A percentile compares a stretch with the other conserved stretches of the same genome.
These are phyloP conservation scores for Propithecus coquereli DNA, from an alignment of 2,113 vertebrate genomes.

Conservation along the genomic window DNA sequence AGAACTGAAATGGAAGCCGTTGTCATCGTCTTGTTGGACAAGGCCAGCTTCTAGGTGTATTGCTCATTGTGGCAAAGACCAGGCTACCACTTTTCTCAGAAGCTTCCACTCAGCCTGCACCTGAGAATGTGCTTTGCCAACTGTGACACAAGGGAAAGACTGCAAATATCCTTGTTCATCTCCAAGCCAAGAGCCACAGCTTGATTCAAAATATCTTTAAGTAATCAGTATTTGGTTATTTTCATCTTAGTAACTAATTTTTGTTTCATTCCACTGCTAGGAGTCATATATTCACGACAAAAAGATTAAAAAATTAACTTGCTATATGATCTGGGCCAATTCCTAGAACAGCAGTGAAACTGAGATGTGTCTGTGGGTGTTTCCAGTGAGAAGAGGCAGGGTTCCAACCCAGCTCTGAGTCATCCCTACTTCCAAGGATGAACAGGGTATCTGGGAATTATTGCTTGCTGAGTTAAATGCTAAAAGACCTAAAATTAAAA, in stretches of 20 bases:
- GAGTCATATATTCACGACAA: not conserved
- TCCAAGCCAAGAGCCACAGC: not conserved
- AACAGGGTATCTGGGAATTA: not conserved
- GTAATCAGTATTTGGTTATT: not conserved
- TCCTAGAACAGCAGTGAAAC: not conserved
- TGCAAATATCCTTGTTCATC: not conserved
- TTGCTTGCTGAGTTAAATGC: not conserved
- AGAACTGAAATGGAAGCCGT: not conserved
- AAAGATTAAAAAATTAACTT: not conserved
- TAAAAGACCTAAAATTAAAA: not conserved
- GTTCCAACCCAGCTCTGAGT: slow-evolving; percentile 9
- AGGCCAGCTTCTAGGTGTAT: not conserved
- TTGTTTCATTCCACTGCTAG: not conserved
- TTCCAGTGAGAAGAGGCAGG: not conserved
- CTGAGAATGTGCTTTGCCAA: not conserved
- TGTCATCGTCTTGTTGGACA: not conserved
- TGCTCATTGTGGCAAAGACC: not conserved
- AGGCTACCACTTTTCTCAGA: not conserved
- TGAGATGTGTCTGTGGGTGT: not conserved
- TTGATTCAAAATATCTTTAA: not conserved
- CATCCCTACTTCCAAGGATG: not conserved
- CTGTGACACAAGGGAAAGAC: not conserved
- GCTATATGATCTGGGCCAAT: not conserved
- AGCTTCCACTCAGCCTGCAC: not conserved
- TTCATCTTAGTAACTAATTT: not conserved